Percentiles rank a stretch among this genome's conserved stretches.
Evolutionary conservation across 2,113 vertebrate genomes (phyloP).

Genomic region (Callipepla californica): DNA sequence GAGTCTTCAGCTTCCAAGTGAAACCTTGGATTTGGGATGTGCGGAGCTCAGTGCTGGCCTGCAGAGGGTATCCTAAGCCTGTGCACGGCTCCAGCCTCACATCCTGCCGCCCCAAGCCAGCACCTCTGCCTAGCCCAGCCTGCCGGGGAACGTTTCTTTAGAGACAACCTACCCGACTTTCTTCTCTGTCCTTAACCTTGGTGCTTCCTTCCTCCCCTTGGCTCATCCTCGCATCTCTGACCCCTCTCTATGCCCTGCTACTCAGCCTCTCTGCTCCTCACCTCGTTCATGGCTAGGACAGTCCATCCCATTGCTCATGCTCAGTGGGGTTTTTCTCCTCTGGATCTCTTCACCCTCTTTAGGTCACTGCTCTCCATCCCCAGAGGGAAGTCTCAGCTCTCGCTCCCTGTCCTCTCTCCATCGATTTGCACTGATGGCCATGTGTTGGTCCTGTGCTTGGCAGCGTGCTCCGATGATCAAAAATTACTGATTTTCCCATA

Average conservation of each 20-base stretch:
- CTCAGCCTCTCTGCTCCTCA: neutral
- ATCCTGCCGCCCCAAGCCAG: neutral
- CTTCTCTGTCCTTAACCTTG: neutral
- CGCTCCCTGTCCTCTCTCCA: neutral
- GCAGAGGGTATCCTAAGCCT: slow-evolving; percentile 62
- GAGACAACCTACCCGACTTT: neutral
- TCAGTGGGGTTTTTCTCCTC: neutral
- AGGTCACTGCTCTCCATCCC: neutral
- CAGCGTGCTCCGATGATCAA: rapidly evolving
- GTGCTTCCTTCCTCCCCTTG: neutral
- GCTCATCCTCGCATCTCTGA: too few relatives aligned
- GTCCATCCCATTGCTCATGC: neutral
- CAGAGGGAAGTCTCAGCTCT: neutral
- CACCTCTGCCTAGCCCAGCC: neutral
- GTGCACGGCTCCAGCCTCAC: neutral
- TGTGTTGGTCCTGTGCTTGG: neutral
- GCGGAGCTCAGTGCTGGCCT: neutral
- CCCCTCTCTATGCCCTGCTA: too few relatives aligned
- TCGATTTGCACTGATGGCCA: rapidly evolving
- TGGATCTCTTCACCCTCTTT: neutral
- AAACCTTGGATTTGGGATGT: rapidly evolving
- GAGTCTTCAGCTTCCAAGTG: neutral
- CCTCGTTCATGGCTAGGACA: neutral
- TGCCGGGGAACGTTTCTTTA: rapidly evolving
- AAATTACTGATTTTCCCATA: neutral